Evolutionary conservation across 92 coral and sea anemone genomes (phyloP).

Genomic region (Phymanthus crucifer): DNA sequence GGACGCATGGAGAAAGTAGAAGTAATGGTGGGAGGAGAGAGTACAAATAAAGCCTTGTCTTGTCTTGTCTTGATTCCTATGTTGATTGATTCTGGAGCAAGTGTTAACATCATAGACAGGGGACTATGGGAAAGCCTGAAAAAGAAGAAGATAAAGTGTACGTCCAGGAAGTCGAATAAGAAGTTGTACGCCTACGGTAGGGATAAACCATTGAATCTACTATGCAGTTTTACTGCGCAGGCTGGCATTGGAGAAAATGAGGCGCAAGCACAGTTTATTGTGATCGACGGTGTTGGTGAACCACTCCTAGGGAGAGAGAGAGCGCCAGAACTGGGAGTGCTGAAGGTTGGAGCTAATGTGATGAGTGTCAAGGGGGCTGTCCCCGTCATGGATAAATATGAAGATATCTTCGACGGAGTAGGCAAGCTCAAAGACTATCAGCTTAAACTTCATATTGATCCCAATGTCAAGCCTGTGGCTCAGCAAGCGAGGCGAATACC

Average conservation of each 20-base stretch:
- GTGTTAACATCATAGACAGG: conserved; percentile 22
- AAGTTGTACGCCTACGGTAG: conserved; percentile 27
- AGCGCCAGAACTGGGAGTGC: too few relatives aligned
- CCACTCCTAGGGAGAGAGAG: neutral
- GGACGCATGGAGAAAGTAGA: conserved; percentile 10
- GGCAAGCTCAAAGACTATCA: too few relatives aligned
- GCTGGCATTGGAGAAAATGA: neutral
- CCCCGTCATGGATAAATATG: too few relatives aligned
- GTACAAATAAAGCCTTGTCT: too few relatives aligned
- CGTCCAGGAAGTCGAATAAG: conserved; percentile 2
- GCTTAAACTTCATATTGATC: too few relatives aligned
- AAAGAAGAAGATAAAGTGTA: conserved; percentile 21
- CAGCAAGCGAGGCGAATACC: too few relatives aligned
- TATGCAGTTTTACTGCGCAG: conserved; percentile 16
- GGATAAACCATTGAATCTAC: conserved; percentile 12
- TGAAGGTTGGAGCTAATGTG: too few relatives aligned
- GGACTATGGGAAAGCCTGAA: conserved; percentile 28
- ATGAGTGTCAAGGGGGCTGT: too few relatives aligned
- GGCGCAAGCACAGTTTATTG: neutral
- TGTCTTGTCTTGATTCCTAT: too few relatives aligned
- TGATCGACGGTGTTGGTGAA: neutral
- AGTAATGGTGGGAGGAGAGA: conserved; percentile 24
- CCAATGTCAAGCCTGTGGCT: too few relatives aligned
- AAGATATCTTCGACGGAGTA: too few relatives aligned
- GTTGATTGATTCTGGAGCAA: conserved; percentile 34